Base-by-base conservation (phyloP, 1,140 invertebrate genomes). In the Macrosteles quadrilineatus region DNA sequence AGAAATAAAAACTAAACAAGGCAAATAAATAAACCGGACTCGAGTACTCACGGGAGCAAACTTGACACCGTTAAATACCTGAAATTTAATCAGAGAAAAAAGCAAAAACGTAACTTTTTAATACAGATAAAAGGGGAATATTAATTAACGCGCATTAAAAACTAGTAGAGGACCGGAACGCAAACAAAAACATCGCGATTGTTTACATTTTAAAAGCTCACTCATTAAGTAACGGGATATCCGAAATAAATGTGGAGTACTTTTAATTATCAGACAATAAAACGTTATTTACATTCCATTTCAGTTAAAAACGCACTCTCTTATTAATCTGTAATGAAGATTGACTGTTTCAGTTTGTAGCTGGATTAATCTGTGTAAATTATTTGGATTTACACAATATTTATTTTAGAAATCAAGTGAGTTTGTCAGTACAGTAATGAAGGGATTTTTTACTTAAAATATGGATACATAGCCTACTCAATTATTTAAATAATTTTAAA, bases 211-310 rank as follows among this genome's bases (percentile, higher is more conserved):
- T 21, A 59, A 59, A 59, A 29, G 23, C 47, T 17, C 55, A 21
- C 55, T 59, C 55, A 59, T 59, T 59, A 59, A 59, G 55, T 27
- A 27, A 25, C 23, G 55, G 27, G 23, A 30, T 59, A 59, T 59
- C 55, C 55, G 12, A 59, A 59, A 59, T 59, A 59, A 29, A 27
- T 27, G 32, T 36, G 27, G 27, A 29, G 55, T 59, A 59, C 55
- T 59, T 59, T 59, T 59, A 59, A 59, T 59, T 59, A 59, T 59
- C 27, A 25, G 23, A 59, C 55, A 30, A 27, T 36, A 25, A 14
- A 59, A 59, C 21, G 55, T 25, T 59, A 59, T 59, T 59, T 59
- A 59, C 55, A 59, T 59, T 59, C 27, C 55, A 59, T 59, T 59
- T 29, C 55, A 12, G 19, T 40, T 59, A 59, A 59, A 59, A 59